These are phyloP conservation scores for Hipposideros armiger DNA, from an alignment of 2,113 vertebrate genomes.

Conservation along the genomic window DNA sequence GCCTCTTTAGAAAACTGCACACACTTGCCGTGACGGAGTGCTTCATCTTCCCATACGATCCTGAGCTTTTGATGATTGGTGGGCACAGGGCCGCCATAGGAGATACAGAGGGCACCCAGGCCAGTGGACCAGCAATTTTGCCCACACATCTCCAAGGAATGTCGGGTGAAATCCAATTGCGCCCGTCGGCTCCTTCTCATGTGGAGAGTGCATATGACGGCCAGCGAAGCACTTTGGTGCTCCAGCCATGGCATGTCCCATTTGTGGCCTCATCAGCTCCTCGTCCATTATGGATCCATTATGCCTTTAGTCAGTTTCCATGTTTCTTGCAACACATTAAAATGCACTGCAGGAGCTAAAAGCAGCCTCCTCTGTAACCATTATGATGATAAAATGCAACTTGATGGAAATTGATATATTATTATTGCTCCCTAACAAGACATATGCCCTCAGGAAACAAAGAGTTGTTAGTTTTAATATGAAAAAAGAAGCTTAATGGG, in stretches of 20 bases:
- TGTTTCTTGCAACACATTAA: conserved; percentile 72
- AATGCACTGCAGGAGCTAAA: conserved; percentile 67
- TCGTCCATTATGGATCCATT: conserved; percentile 40
- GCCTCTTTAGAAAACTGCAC: not conserved
- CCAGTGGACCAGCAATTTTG: not conserved
- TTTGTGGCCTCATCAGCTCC: not conserved
- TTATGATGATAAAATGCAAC: conserved; percentile 70
- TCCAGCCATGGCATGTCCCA: not conserved
- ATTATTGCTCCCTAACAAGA: conserved; percentile 74
- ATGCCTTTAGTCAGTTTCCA: conserved; percentile 42
- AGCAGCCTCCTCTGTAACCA: conserved; percentile 69
- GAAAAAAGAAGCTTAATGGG: conserved; percentile 39
- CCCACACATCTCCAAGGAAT: not conserved
- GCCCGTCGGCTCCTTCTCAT: not conserved
- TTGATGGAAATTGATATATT: conserved; percentile 72
- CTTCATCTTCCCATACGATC: not conserved
- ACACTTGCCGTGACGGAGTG: rapidly evolving
- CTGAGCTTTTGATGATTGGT: not conserved
- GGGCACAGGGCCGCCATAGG: rapidly evolving
- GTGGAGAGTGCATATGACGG: not conserved
- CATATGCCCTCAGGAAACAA: conserved; percentile 73
- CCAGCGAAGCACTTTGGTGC: not conserved
- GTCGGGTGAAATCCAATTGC: not conserved
- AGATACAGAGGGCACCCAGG: not conserved
- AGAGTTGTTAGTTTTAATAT: conserved; percentile 56